Base-by-base conservation (phyloP, 2,888 invertebrate species). In the Caenorhabditis uteleia region DNA sequence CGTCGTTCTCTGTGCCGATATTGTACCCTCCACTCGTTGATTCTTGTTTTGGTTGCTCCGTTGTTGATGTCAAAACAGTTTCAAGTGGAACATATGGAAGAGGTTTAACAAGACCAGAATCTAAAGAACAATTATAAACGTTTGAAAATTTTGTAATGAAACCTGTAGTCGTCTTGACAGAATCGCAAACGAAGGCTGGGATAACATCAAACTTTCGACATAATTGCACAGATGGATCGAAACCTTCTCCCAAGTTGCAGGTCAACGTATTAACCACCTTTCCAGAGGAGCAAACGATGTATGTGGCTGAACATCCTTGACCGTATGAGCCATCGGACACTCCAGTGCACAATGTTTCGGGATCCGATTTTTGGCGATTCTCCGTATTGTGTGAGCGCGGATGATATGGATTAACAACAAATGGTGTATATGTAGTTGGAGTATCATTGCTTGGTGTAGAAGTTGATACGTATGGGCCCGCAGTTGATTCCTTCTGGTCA, bases 211-310 rank as follows among this genome's bases (percentile, higher is more conserved):
- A 61, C 14, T 54, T 45, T 6, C 45, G 39, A 26, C 61, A 61
- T n/a, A 8, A 16, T 25, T 49, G 31, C 12, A 39, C 44, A 0
- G 55, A 55, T 29, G 54, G 54, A 31, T 61, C 61, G 29, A 50
- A 61, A 18, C 61, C 61, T 38, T 61, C 26, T 36, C 61, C 61
- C 16, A 55, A 46, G 6, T 31, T 27, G 18, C 61, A 61, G 6
- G 16, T 55, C 36, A 46, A 16, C 1, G 49, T 45, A 2, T 46
- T 50, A 8, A 46, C 39, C 16, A 61, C 38, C 31, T 49, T 49
- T 12, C 51, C 51, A 21, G 25, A 10, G 2, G 43, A 29, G 34
- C 62, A 62, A 27, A 51, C 27, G 21, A 56, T 47, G 39, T 18
- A 62, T 1, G 56, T 48, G 0, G 62, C 48, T 0, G 56, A 51